Conservation (phyloP, 2,113 vertebrate genomes). For the Barnardius zonarius region DNA sequence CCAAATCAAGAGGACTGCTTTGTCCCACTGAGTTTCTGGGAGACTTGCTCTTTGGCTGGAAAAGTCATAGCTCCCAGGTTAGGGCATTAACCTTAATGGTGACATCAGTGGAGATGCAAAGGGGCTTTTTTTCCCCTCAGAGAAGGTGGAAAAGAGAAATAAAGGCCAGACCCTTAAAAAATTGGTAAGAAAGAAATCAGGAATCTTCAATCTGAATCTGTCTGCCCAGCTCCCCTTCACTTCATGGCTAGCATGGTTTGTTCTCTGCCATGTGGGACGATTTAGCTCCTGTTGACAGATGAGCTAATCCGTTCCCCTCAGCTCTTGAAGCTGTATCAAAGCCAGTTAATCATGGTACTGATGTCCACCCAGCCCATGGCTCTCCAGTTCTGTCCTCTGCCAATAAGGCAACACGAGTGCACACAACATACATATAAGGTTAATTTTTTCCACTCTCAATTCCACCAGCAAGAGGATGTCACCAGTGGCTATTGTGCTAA, state of each 20-base stretch:
- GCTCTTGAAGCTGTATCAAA: constrained; percentile 39
- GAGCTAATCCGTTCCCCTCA: constrained; percentile 23
- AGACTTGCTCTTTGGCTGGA: not conserved
- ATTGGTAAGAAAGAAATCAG: not conserved
- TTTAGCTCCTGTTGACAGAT: constrained; percentile 20
- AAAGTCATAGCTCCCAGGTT: not conserved
- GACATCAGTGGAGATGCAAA: not conserved
- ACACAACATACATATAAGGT: not conserved
- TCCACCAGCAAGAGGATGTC: not conserved
- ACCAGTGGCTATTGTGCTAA: not conserved
- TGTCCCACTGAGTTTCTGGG: not conserved
- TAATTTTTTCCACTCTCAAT: not conserved
- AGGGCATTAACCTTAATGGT: not conserved
- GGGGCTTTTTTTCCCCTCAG: not conserved
- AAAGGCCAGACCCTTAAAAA: not conserved
- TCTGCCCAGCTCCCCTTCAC: not conserved
- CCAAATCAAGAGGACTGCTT: not conserved
- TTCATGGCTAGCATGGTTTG: not conserved
- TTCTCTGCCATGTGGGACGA: not conserved
- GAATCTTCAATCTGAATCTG: not conserved
- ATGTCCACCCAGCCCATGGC: not conserved
- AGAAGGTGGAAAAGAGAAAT: not conserved
- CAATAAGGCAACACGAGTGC: not conserved
- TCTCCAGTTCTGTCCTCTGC: not conserved
- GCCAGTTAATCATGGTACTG: constrained; percentile 32